These are phyloP conservation scores for Ceratosolen fusciceps DNA, from an alignment of 1,140 invertebrate genomes.

Conservation along the genomic window DNA sequence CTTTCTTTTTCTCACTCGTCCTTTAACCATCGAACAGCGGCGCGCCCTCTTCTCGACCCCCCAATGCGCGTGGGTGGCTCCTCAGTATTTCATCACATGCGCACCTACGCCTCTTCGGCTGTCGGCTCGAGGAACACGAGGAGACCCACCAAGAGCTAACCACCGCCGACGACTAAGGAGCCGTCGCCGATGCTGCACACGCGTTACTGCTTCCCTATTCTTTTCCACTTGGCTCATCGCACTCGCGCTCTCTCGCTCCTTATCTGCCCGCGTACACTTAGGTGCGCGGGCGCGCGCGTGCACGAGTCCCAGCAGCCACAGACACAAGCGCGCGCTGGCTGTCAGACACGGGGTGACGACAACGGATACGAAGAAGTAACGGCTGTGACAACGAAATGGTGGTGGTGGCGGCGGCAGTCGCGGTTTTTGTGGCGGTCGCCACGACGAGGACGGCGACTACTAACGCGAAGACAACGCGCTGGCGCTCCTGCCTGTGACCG, in stretches of 20 bases:
- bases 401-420: background rate
- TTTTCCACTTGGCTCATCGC: conserved; percentile 23
- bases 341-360: no score
- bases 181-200: conserved; percentile 15
- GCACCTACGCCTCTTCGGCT: background rate
- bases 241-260: background rate
- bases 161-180: background rate
- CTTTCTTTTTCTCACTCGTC: no score
- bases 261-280: background rate
- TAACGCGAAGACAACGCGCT: no score
- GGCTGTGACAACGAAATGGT: no score
- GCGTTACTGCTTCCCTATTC: conserved; percentile 27
- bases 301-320: background rate
- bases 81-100: background rate
- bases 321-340: no score
- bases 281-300: background rate
- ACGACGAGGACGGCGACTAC: background rate
- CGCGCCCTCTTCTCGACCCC: background rate
- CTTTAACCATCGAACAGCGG: background rate
- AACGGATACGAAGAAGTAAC: no score
- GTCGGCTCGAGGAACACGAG: conserved; percentile 6
- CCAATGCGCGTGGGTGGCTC: background rate
- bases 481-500: background rate
- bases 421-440: background rate
- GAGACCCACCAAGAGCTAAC: conserved; percentile 27